These are phyloP conservation scores for Arothron firmamentum DNA, from an alignment of 2,113 vertebrate species.

Conservation along the genomic window DNA sequence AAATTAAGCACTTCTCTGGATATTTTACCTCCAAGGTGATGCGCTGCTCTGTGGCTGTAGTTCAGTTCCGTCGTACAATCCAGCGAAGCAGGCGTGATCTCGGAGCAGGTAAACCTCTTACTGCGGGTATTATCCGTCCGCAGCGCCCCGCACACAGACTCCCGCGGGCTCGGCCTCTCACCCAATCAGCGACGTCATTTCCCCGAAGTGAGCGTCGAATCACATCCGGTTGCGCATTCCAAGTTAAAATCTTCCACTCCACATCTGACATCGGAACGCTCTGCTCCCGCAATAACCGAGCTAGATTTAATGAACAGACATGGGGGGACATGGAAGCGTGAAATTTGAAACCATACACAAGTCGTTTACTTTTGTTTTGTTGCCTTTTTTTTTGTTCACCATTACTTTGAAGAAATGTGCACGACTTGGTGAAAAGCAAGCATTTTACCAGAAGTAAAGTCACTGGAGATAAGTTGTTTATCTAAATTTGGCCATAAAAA, in stretches of 20 bases:
- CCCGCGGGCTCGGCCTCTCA: neutral
- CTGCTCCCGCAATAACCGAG: too few species aligned
- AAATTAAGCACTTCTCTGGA: neutral
- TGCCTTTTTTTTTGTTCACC: too few species aligned
- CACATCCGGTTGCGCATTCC: neutral
- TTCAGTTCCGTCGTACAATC: conserved; percentile 3
- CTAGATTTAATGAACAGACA: too few species aligned
- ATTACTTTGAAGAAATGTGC: too few species aligned
- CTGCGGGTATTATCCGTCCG: conserved; percentile 4
- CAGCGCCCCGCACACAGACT: conserved; percentile 36
- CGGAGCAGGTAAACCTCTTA: conserved; percentile 59
- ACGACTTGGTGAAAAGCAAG: too few species aligned
- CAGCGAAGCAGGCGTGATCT: neutral
- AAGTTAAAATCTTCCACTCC: conserved; percentile 15
- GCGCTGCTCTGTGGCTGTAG: neutral
- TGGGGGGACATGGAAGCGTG: too few species aligned
- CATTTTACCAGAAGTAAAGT: too few species aligned
- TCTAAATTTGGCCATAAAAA: too few species aligned
- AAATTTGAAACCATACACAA: too few species aligned
- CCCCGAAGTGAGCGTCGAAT: rapidly evolving
- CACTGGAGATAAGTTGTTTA: too few species aligned
- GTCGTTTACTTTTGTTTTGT: neutral
- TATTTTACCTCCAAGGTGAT: conserved; percentile 18
- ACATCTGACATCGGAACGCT: neutral
- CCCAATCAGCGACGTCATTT: neutral